Evolutionary conservation across 37 sponge, comb jelly and placozoan species (phyloP).

Genomic region (Eunapius fragilis): DNA sequence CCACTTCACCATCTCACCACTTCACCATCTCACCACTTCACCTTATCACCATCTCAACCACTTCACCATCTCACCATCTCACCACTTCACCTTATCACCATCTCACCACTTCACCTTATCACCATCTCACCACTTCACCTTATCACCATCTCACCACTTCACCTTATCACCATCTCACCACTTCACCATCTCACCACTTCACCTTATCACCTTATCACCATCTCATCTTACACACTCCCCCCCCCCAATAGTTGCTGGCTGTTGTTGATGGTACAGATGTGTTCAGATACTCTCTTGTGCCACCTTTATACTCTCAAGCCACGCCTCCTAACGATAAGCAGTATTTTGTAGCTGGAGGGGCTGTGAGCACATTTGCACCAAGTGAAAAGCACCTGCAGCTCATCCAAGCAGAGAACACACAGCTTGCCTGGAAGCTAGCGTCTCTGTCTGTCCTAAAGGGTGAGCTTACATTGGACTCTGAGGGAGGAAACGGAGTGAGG

Average conservation of each 20-base stretch:
- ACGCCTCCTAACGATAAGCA: neutral
- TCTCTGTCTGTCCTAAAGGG: slow-evolving; percentile 47
- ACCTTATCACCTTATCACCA: neutral
- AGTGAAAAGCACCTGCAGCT: slow-evolving; percentile 41
- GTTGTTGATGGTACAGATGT: slow-evolving; percentile 55
- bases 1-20: neutral
- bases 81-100: neutral
- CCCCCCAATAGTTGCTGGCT: slow-evolving; percentile 28
- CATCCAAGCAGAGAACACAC: slow-evolving; percentile 29
- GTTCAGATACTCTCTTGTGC: neutral
- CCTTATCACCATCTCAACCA: too few species aligned
- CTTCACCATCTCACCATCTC: neutral
- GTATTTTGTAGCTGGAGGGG: slow-evolving; percentile 72
- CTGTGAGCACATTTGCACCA: slow-evolving; percentile 29
- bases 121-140: neutral
- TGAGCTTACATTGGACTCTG: too few species aligned
- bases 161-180: neutral
- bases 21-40: neutral
- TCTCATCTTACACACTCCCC: neutral
- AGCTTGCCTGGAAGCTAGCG: slow-evolving; percentile 55
- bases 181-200: slow-evolving; percentile 3
- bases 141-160: neutral
- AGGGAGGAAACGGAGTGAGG: too few species aligned
- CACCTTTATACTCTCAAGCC: neutral
- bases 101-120: neutral